phyloP scores from a whole-genome alignment of 2,888 invertebrate species.

The Ellobium chinense region DNA sequence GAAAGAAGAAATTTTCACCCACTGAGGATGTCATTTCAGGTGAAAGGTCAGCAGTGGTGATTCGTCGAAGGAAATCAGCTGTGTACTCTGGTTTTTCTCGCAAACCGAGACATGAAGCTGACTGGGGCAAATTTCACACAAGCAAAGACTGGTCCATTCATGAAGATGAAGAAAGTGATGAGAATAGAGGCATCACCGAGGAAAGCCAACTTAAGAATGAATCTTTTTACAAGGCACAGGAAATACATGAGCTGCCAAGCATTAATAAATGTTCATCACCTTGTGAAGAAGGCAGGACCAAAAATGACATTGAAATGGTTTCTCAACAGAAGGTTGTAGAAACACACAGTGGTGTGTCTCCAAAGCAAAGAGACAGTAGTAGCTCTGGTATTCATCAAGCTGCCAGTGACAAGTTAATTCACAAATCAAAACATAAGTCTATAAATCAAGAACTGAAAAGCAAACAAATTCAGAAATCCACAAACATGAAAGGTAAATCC shows the following conservation, averaged over 20 bases:
- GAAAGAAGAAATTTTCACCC: not conserved
- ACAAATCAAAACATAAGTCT: not conserved
- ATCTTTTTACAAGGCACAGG: not conserved
- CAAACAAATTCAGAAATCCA: not conserved
- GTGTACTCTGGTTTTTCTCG: not conserved
- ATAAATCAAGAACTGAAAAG: not conserved
- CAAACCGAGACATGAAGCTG: conserved; percentile 17
- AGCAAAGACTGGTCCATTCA: not conserved
- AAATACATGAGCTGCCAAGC: not conserved
- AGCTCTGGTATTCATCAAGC: not conserved
- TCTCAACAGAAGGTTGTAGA: too few relatives aligned
- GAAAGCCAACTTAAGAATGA: not conserved
- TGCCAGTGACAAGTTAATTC: not conserved
- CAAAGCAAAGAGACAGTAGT: too few relatives aligned
- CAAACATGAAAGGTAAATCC: too few relatives aligned
- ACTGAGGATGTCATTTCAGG: not conserved
- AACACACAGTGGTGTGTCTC: too few relatives aligned
- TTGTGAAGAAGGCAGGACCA: too few relatives aligned
- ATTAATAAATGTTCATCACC: not conserved
- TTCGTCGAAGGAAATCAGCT: conserved; percentile 35
- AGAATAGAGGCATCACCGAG: not conserved
- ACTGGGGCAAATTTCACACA: conserved; percentile 16
- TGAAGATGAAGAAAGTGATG: not conserved
- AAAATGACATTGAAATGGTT: too few relatives aligned
- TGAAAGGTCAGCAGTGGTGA: conserved; percentile 22